Conservation (phyloP, 2,797 vertebrate genomes). For the Synanceia verrucosa region DNA sequence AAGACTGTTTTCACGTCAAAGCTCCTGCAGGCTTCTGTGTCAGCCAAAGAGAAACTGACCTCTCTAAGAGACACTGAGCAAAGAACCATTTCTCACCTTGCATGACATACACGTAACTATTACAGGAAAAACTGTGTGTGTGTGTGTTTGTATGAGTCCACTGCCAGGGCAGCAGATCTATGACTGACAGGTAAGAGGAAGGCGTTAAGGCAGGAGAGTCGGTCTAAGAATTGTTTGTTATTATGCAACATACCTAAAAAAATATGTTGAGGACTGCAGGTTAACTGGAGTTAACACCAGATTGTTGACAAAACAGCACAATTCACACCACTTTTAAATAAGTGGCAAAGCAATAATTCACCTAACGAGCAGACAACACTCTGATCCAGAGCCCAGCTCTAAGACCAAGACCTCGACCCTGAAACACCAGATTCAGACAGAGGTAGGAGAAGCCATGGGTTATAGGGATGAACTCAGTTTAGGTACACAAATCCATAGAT, state of each 20-base stretch:
- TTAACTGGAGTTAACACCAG: not conserved
- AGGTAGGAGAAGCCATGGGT: not conserved
- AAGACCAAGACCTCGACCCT: too few relatives aligned
- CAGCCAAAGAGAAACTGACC: not conserved
- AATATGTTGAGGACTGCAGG: not conserved
- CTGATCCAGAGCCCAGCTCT: too few relatives aligned
- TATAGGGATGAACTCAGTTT: not conserved
- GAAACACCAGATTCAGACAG: not conserved
- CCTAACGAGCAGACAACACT: not conserved
- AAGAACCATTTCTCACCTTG: slow-evolving; percentile 21
- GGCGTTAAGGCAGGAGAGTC: slow-evolving; percentile 33
- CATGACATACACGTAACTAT: slow-evolving; percentile 31
- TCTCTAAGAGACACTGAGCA: not conserved
- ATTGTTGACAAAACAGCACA: not conserved
- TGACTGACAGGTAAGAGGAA: slow-evolving; percentile 58
- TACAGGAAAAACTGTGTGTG: slow-evolving; percentile 2
- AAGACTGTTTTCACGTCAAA: slow-evolving; percentile 46
- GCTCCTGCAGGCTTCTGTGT: slow-evolving; percentile 11
- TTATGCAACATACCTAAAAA: slow-evolving; percentile 35
- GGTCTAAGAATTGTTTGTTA: slow-evolving; percentile 5
- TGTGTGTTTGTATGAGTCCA: slow-evolving; percentile 8
- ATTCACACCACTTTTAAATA: not conserved
- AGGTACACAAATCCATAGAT: slow-evolving; percentile 19
- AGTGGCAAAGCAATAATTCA: not conserved
- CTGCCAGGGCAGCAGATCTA: slow-evolving; percentile 20